A percentile compares a stretch with the other conserved stretches of the same genome.
Conservation (phyloP, 2,888 invertebrate species). For the Geotrupes spiniger region DNA sequence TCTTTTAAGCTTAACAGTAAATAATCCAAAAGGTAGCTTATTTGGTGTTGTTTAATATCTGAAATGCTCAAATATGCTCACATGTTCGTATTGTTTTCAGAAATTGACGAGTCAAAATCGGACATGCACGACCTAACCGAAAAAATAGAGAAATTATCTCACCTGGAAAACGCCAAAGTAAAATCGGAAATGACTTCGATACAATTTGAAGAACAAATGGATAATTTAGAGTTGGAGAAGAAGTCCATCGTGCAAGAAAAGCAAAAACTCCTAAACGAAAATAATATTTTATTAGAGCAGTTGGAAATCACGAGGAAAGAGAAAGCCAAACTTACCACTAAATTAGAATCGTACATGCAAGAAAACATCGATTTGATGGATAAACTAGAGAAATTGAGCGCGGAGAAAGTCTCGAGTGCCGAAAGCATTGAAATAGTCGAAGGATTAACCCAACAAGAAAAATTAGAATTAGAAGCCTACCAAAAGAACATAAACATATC, state of each 20-base stretch:
- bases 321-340: slow-evolving; percentile 59
- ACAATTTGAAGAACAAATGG: slow-evolving; percentile 75
- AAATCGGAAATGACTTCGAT: slow-evolving; percentile 74
- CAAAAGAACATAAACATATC: slow-evolving; percentile 53
- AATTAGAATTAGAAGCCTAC: slow-evolving; percentile 66
- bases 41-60: neutral
- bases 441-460: slow-evolving; percentile 67
- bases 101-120: slow-evolving; percentile 58
- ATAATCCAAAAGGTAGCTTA: slow-evolving; percentile 20
- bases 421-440: slow-evolving; percentile 76
- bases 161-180: slow-evolving; percentile 67
- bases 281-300: slow-evolving; percentile 55
- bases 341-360: slow-evolving; percentile 64
- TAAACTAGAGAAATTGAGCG: slow-evolving; percentile 69
- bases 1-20: slow-evolving; percentile 26
- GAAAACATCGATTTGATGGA: slow-evolving; percentile 74
- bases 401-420: slow-evolving; percentile 70
- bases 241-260: slow-evolving; percentile 54
- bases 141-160: slow-evolving; percentile 59
- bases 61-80: neutral
- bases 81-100: slow-evolving; percentile 34
- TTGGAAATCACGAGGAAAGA: slow-evolving; percentile 60
- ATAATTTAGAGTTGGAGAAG: slow-evolving; percentile 53
- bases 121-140: slow-evolving; percentile 62
- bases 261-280: slow-evolving; percentile 54